Evolutionary conservation across 1,140 invertebrate species (phyloP), one percentile per base, ranked within the genome.

Genomic region (Drosophila sturtevanti): DNA sequence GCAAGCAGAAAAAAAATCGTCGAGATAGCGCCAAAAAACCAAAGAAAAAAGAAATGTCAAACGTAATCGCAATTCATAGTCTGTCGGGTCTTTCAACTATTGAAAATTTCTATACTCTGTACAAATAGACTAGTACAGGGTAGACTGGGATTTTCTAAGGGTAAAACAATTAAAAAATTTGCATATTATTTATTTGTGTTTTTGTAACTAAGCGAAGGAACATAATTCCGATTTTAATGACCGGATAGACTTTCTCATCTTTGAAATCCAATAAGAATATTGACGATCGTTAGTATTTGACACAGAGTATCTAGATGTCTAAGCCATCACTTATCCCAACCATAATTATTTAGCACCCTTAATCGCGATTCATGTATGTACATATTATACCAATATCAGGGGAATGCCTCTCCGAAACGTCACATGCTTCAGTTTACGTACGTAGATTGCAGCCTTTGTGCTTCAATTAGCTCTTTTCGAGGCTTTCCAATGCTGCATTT

Each of bases 391-490:
- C 16, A 10, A 52, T 22, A 52, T 22, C 10, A 22, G 31, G 52
- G 54, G 22, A 56, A 56, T 18, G 54, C 27, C 54, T 27, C n/a
- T 21, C 55, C 44, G n/a, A 48, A 35, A 31, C 72, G 77, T 85
- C 81, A 85, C 77, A 86, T 86, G 81, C 64, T 63, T 34, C 18
- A 41, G 35, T 77, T 52, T 18, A 44, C 58, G 41, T 41, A 22
- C 14, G n/a, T n/a, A 22, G 56, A 41, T 24, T 31, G 54, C 75
- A 61, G 66, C 37, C 82, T 86, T 85, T 85, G 82, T 85, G 74
- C 73, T 41, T 16, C 5, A 9, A 78, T 77, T 82, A 81, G 38
- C 61, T 35, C 61, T 77, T 52, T 21, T 12, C 4, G 12, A 22
- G 51, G 52, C 37, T 38, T 38, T 14, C 4, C 12, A n/a, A n/a